Evolutionary conservation across 2,797 vertebrate species (phyloP), one percentile per base, ranked within the genome.

Genomic region (Hypotaenidia okinawae): DNA sequence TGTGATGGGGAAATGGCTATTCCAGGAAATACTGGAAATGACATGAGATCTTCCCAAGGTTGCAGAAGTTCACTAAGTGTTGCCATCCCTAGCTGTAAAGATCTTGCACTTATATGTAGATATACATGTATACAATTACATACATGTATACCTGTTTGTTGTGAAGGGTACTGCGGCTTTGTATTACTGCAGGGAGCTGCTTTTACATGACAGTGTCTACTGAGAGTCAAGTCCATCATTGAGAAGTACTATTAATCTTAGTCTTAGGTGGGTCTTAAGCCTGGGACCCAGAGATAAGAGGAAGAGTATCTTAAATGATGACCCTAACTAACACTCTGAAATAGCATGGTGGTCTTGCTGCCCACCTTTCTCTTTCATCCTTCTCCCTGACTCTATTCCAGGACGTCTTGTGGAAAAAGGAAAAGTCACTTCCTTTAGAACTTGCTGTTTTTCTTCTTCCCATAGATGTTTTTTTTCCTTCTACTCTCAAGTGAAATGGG

Each of bases 381-480:
- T 89, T 74, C 78, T 80, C 30, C 61, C 35, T 93, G 86, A 92
- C 57, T 95, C 27, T 89, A 6, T 89, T 95, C 90, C 92, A 94
- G 72, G 41, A 70, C 11, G 17, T 94, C 30, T 77, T 83, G 57
- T 66, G 92, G 90, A 80, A 90, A 93, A 95, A 94, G 91, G 91
- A 96, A 94, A 84, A 80, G 54, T 68, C 0, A 0, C 90, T 96
- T 96, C 95, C 91, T 80, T 84, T 68, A 85, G 54, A 90, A 84
- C 61, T 89, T 81, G 57, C 74, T 94, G 67, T 90, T 66, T 82
- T 87, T 92, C 63, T 87, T 92, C 63, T 94, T 94, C 92, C 74
- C 19, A 3, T 74, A 76, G 43, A 54, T 83, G 21, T 21, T 47
- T 59, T 47, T 5, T 32, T 22, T 22, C 5, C 5, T 4, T 30